Conservation (phyloP, 2,797 vertebrate genomes). For the Synaphobranchus kaupii region DNA sequence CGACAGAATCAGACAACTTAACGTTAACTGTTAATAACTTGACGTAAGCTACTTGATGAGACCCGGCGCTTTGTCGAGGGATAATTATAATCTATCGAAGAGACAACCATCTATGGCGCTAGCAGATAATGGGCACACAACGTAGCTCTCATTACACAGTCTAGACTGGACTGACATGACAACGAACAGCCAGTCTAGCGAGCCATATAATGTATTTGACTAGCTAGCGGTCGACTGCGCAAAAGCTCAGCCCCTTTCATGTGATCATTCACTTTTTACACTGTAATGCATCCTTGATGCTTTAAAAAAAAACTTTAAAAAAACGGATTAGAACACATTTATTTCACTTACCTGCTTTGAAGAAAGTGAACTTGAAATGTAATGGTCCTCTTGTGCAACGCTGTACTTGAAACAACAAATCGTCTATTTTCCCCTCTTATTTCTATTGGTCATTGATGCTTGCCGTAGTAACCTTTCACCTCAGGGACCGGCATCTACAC, state of each 20-base stretch:
- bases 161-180: background rate
- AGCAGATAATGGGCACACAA: background rate
- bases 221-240: background rate
- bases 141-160: slow-evolving; percentile 8
- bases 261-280: background rate
- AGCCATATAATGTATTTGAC: background rate
- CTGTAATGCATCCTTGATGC: too few relatives aligned
- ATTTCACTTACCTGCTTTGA: slow-evolving; percentile 27
- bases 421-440: background rate
- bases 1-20: background rate
- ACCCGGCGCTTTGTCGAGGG: background rate
- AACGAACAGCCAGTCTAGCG: background rate
- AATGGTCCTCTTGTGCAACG: background rate
- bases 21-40: background rate
- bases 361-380: slow-evolving; percentile 21
- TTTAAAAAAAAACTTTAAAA: background rate
- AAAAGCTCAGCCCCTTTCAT: background rate
- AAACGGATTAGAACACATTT: background rate
- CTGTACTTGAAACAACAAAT: slow-evolving; percentile 8
- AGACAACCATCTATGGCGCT: background rate
- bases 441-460: slow-evolving; percentile 34
- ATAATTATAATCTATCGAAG: background rate
- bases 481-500: slow-evolving; percentile 72
- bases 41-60: background rate
- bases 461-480: slow-evolving; percentile 63